Evolutionary conservation across 2,113 vertebrate species (phyloP).

Genomic region (Elephas maximus): DNA sequence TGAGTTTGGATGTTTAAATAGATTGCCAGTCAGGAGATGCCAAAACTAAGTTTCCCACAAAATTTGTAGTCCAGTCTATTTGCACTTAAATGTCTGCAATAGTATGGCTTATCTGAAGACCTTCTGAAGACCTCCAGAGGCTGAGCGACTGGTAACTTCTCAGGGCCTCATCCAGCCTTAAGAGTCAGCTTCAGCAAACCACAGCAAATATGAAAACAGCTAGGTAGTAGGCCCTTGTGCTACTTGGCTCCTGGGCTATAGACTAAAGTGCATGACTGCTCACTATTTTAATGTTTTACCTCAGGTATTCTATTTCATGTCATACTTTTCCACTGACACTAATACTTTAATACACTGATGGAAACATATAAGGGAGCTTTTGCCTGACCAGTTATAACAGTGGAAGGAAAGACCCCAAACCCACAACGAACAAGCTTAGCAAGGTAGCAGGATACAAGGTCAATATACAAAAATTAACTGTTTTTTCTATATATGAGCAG

Average conservation of each 20-base stretch:
- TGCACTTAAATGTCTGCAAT: constrained; percentile 41
- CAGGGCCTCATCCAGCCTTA: neutral
- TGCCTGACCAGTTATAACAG: neutral
- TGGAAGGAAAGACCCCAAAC: neutral
- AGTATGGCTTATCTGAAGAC: constrained; percentile 29
- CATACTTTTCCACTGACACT: neutral
- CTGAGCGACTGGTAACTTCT: constrained; percentile 7
- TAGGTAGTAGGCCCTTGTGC: neutral
- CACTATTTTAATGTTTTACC: neutral
- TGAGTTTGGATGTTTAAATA: constrained; percentile 64
- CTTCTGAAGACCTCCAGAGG: neutral
- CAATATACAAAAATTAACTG: too few species aligned
- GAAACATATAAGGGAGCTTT: constrained; percentile 12
- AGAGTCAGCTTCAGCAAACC: neutral
- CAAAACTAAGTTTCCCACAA: constrained; percentile 59
- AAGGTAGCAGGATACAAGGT: too few species aligned
- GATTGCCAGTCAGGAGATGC: constrained; percentile 68
- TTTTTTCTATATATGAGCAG: too few species aligned
- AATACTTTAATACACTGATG: neutral
- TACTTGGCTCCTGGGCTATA: constrained; percentile 4
- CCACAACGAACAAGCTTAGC: neutral
- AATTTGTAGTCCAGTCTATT: constrained; percentile 49
- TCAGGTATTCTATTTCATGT: constrained; percentile 29
- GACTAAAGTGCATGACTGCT: neutral
- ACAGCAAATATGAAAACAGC: constrained; percentile 28